Percentiles rank a stretch among this genome's conserved stretches.
Conservation (phyloP, 2,113 vertebrate genomes). For the Mobula hypostoma region DNA sequence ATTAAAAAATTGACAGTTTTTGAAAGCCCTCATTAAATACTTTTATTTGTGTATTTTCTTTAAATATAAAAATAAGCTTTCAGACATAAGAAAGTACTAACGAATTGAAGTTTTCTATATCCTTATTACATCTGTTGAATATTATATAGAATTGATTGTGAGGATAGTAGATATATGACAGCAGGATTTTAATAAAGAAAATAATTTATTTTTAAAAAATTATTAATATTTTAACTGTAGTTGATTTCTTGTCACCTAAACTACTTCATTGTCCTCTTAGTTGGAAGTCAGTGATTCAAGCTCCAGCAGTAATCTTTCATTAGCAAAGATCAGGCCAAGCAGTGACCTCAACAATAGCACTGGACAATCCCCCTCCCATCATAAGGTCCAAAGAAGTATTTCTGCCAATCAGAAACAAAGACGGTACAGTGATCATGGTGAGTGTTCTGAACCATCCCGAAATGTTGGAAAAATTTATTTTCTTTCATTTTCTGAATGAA, state of each 20-base stretch:
- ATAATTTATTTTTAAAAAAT: neutral
- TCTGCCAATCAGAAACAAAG: constrained; percentile 92
- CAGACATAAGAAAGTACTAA: neutral
- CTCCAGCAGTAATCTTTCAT: constrained; percentile 88
- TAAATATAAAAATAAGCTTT: neutral
- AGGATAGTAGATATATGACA: neutral
- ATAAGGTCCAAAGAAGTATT: constrained; percentile 85
- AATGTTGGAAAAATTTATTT: neutral
- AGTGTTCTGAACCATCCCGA: constrained; percentile 42
- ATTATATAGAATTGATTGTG: neutral
- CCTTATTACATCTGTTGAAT: neutral
- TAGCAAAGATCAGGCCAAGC: constrained; percentile 83
- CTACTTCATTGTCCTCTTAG: constrained; percentile 49
- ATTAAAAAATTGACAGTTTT: neutral
- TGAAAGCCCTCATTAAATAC: neutral
- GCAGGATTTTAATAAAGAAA: neutral
- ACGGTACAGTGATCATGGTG: constrained; percentile 95
- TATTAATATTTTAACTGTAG: neutral
- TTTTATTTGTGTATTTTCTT: neutral
- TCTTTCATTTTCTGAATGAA: neutral
- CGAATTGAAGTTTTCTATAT: neutral
- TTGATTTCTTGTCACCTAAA: constrained; percentile 18
- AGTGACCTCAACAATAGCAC: constrained; percentile 86
- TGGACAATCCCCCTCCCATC: constrained; percentile 83
- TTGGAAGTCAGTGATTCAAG: constrained; percentile 87